These are phyloP conservation scores for Phataginus tetradactyla DNA, from an alignment of 2,797 vertebrate genomes.

Conservation along the genomic window DNA sequence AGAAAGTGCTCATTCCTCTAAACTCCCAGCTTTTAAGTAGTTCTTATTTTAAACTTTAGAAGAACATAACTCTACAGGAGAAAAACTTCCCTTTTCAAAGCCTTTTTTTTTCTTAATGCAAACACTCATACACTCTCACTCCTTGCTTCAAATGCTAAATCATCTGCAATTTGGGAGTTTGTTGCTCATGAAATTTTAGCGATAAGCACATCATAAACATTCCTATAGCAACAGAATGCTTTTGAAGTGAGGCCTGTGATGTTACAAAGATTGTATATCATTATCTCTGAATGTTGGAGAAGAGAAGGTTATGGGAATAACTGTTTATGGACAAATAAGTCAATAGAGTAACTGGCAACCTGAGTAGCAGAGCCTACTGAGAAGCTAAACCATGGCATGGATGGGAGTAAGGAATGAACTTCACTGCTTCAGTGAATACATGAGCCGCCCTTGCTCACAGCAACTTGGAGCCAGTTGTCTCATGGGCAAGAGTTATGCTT, in stretches of 20 bases:
- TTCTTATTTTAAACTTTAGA: slow-evolving; percentile 71
- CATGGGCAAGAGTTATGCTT: not conserved
- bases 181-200: slow-evolving; percentile 64
- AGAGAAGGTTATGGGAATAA: slow-evolving; percentile 63
- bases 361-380: not conserved
- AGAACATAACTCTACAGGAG: slow-evolving; percentile 56
- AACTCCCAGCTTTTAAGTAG: slow-evolving; percentile 55
- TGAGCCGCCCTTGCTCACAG: not conserved
- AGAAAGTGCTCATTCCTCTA: slow-evolving; percentile 51
- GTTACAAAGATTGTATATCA: slow-evolving; percentile 61
- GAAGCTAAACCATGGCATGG: not conserved
- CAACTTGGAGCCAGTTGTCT: not conserved
- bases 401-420: not conserved
- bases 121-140: slow-evolving; percentile 31
- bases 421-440: not conserved
- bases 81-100: slow-evolving; percentile 67
- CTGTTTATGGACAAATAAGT: slow-evolving; percentile 66
- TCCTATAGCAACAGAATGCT: slow-evolving; percentile 61
- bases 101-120: slow-evolving; percentile 42
- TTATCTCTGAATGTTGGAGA: slow-evolving; percentile 46
- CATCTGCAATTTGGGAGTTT: slow-evolving; percentile 68
- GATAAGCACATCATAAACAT: slow-evolving; percentile 66
- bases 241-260: slow-evolving; percentile 65
- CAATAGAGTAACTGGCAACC: slow-evolving; percentile 14
- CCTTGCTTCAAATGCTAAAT: slow-evolving; percentile 51